These are phyloP conservation scores for Julus scandinavius DNA, from an alignment of 2,888 invertebrate species.

Conservation along the genomic window DNA sequence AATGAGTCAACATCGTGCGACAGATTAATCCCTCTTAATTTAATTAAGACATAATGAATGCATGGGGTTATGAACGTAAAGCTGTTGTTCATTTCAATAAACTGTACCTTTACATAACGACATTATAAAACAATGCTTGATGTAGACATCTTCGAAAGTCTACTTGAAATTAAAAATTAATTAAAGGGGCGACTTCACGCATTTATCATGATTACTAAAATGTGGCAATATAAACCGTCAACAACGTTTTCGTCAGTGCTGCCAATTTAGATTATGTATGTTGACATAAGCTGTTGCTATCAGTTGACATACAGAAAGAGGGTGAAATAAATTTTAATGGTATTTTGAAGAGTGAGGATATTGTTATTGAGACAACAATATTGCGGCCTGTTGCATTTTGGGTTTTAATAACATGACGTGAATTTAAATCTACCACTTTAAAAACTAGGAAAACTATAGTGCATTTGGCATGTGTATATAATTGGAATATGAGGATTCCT, in stretches of 20 bases:
- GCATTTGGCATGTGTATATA: no score
- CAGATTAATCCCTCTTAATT: not conserved
- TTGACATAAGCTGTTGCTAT: not conserved
- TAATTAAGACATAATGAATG: not conserved
- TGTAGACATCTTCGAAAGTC: not conserved
- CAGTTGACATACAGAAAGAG: conserved; percentile 5
- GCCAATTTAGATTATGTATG: not conserved
- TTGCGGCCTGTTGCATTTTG: no score
- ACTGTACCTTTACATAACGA: not conserved
- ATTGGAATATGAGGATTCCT: no score
- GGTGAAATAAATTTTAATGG: not conserved
- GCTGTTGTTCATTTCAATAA: not conserved
- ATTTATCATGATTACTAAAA: not conserved
- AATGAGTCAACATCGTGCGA: not conserved
- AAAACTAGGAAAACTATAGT: no score
- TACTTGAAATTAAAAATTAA: not conserved
- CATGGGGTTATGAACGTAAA: conserved; percentile 11
- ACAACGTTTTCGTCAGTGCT: not conserved
- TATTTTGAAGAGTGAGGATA: not conserved
- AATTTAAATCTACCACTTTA: no score
- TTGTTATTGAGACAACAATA: not conserved
- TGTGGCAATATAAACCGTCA: not conserved
- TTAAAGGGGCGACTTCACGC: not conserved
- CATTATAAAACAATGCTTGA: no score
- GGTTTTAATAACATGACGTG: no score